Evolutionary conservation across 2,113 vertebrate species (phyloP), one percentile per base, ranked within the genome.

Genomic region (Gymnogyps californianus): DNA sequence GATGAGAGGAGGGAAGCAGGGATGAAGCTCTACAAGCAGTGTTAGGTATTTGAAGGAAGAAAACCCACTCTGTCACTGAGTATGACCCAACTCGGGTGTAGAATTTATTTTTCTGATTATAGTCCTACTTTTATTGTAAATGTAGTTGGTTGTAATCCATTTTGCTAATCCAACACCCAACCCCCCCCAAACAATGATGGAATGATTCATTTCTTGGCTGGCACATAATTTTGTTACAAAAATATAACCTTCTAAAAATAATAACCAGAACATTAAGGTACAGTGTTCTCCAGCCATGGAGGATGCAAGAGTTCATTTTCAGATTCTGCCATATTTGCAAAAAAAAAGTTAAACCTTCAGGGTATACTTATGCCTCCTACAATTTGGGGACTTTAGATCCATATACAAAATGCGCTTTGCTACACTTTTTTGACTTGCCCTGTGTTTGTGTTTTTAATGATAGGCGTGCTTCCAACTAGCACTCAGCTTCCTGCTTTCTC

Each of bases 371-470:
- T 59, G 20, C 17, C 80, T 87, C 62, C 75, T 58, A 28, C 67
- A 65, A 14, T 61, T 54, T n/a, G 44, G 26, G 54, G 51, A 49
- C 89, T 94, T 93, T 24, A 70, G 47, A 65, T 89, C 40, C 28
- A 12, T 31, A 20, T 46, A 65, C 61, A 59, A 55, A 87, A 87
- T 34, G 26, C 75, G 29, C 82, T 96, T 90, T 88, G 69, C 83
- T 69, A 6, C 46, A 15, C 51, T 31, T 89, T 49, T 96, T 69
- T 62, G 16, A 25, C 91, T 81, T 52, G 51, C 82, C 47, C 54
- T 55, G 18, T 69, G 51, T 80, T 85, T 92, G 51, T 14, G 11
- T 94, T 96, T 91, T 95, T 97, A 96, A 95, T 88, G 89, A 95
- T 40, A 77, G 81, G 42, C 17, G 5, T 79, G 78, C 49, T 93